Conservation (phyloP, 2,888 invertebrate genomes). For the Morinoia aosen region DNA sequence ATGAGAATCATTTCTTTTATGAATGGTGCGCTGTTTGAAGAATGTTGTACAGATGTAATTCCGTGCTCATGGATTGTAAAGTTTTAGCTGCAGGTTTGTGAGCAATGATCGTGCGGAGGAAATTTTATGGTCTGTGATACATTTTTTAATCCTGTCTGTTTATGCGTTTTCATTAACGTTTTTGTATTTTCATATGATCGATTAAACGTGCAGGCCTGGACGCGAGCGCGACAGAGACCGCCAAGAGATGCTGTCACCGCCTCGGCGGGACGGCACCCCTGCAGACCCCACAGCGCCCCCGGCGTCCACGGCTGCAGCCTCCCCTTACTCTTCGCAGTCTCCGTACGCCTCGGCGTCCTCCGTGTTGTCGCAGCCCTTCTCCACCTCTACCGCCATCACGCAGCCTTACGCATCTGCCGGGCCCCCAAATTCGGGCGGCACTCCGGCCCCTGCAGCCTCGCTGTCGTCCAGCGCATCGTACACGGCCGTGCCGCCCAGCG, state of each 20-base stretch:
- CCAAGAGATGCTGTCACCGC: slow-evolving; percentile 79
- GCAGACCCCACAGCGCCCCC: slow-evolving; percentile 51
- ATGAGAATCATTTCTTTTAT: no score
- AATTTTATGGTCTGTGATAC: no score
- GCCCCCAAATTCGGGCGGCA: neutral
- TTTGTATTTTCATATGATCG: no score
- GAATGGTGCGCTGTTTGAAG: no score
- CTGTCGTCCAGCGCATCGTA: neutral
- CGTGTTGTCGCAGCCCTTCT: slow-evolving; percentile 18
- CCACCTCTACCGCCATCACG: slow-evolving; percentile 49
- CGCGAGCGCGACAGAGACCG: slow-evolving; percentile 82
- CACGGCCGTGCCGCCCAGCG: neutral
- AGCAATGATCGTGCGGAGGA: no score
- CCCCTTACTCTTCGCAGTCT: slow-evolving; percentile 27
- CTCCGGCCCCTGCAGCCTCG: neutral
- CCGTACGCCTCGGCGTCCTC: slow-evolving; percentile 8
- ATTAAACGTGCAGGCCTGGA: slow-evolving; percentile 71
- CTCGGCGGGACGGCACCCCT: slow-evolving; percentile 61
- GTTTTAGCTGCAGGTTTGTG: no score
- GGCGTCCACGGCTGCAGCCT: slow-evolving; percentile 72
- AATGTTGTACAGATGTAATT: no score
- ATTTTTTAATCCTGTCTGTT: no score
- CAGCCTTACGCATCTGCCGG: slow-evolving; percentile 25
- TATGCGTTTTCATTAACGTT: no score
- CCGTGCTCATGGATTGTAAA: no score